A percentile compares a stretch with the other conserved stretches of the same genome.
phyloP scores from a whole-genome alignment of 2,888 invertebrate species.

The Ganaspis brasiliensis region DNA sequence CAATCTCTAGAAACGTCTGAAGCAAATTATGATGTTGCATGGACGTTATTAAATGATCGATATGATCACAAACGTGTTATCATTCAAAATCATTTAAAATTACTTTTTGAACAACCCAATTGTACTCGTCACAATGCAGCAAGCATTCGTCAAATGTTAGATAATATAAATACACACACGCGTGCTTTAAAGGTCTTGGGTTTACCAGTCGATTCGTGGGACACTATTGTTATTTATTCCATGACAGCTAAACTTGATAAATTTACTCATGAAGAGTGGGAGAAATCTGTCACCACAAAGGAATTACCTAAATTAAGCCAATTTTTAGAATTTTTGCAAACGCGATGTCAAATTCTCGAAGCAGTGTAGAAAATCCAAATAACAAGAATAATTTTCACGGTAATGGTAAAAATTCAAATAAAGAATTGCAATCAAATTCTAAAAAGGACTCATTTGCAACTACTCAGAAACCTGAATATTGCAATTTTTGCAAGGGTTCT shows the following conservation, averaged over 20 bases:
- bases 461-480: neutral
- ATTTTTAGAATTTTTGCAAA: constrained; percentile 7
- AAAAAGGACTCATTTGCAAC: neutral
- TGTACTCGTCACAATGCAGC: neutral
- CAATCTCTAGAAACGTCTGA: neutral
- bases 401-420: neutral
- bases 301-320: neutral
- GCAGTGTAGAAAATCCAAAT: neutral
- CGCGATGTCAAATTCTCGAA: neutral
- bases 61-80: constrained; percentile 6
- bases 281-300: constrained; percentile 14
- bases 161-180: constrained; percentile 8
- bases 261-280: neutral
- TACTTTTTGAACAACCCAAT: neutral
- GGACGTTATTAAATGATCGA: neutral
- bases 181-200: constrained; percentile 4
- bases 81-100: neutral
- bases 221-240: neutral
- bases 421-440: neutral
- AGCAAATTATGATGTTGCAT: neutral
- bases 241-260: constrained; percentile 14
- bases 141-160: neutral
- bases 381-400: neutral
- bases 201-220: constrained; percentile 5
- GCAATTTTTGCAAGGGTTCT: constrained; percentile 3